Percentiles rank a stretch among this genome's conserved stretches.
These are phyloP conservation scores for Helicolenus hilgendorfi DNA, from an alignment of 2,797 vertebrate genomes.

Conservation along the genomic window DNA sequence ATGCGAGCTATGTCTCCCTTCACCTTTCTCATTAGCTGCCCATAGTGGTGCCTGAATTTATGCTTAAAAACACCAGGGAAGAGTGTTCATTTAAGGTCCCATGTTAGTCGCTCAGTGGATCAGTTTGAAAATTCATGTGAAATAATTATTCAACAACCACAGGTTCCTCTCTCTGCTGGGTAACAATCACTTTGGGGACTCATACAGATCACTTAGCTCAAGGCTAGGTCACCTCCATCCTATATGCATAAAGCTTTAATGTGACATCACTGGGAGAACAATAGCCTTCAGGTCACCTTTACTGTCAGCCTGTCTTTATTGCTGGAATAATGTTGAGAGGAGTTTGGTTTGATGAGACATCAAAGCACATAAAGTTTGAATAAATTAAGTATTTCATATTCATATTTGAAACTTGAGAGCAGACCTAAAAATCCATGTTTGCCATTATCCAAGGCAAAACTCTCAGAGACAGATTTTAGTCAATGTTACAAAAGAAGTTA, in stretches of 20 bases:
- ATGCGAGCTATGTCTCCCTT: conserved; percentile 15
- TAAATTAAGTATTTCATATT: conserved; percentile 42
- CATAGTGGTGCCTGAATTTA: background rate
- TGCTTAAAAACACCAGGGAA: conserved; percentile 32
- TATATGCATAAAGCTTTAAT: conserved; percentile 70
- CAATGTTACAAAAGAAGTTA: background rate
- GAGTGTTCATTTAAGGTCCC: conserved; percentile 31
- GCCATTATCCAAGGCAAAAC: conserved; percentile 3
- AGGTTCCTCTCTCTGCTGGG: conserved; percentile 38
- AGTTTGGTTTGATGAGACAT: conserved; percentile 62
- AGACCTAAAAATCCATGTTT: background rate
- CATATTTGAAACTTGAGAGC: conserved; percentile 31
- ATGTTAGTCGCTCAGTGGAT: conserved; percentile 25
- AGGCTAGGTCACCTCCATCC: conserved; percentile 69
- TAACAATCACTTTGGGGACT: conserved; percentile 63
- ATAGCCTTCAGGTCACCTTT: conserved; percentile 67
- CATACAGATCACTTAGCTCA: conserved; percentile 57
- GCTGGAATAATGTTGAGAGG: conserved; percentile 24
- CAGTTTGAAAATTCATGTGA: conserved; percentile 48
- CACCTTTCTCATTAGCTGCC: conserved; percentile 56
- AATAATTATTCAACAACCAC: conserved; percentile 30
- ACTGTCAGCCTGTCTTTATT: conserved; percentile 56
- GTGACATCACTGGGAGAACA: conserved; percentile 56
- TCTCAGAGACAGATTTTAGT: background rate
- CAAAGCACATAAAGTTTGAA: conserved; percentile 53